phyloP scores from a whole-genome alignment of 2,797 vertebrate genomes.

The Typhlichthys eigenmanni region DNA sequence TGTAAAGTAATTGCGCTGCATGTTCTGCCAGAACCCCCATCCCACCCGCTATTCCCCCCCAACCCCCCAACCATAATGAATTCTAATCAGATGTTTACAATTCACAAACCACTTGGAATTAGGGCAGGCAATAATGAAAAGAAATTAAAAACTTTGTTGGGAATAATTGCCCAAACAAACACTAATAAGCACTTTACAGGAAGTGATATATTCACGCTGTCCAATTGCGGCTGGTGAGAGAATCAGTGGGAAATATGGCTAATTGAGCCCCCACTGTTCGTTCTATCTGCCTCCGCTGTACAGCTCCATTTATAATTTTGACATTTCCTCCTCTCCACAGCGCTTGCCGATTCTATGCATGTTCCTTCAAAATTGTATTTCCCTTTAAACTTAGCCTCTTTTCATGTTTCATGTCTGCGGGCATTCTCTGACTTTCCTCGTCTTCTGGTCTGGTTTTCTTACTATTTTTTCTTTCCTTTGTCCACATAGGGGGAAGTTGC shows the following conservation, averaged over 20 bases:
- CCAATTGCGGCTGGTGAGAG: conserved; percentile 55
- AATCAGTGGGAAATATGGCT: conserved; percentile 61
- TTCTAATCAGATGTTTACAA: conserved; percentile 74
- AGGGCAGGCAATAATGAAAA: conserved; percentile 48
- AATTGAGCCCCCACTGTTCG: conserved; percentile 64
- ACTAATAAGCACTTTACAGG: conserved; percentile 60
- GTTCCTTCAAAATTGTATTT: too few species aligned
- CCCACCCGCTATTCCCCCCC: conserved; percentile 31
- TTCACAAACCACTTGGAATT: conserved; percentile 62
- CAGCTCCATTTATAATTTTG: not conserved
- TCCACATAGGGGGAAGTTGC: too few species aligned
- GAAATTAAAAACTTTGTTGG: conserved; percentile 57
- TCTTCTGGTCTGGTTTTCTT: not conserved
- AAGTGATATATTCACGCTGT: conserved; percentile 54
- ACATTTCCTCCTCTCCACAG: conserved; percentile 8
- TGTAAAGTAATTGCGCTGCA: conserved; percentile 31
- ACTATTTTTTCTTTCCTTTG: not conserved
- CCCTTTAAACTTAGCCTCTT: too few species aligned
- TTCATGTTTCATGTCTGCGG: too few species aligned
- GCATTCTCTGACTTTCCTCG: not conserved
- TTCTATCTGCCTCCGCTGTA: conserved; percentile 32
- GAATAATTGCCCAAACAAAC: conserved; percentile 62
- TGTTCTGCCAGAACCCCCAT: conserved; percentile 52
- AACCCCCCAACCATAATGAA: conserved; percentile 40
- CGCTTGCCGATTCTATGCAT: not conserved